Base-by-base conservation (phyloP, 1,140 invertebrate genomes). In the Ips typographus region DNA sequence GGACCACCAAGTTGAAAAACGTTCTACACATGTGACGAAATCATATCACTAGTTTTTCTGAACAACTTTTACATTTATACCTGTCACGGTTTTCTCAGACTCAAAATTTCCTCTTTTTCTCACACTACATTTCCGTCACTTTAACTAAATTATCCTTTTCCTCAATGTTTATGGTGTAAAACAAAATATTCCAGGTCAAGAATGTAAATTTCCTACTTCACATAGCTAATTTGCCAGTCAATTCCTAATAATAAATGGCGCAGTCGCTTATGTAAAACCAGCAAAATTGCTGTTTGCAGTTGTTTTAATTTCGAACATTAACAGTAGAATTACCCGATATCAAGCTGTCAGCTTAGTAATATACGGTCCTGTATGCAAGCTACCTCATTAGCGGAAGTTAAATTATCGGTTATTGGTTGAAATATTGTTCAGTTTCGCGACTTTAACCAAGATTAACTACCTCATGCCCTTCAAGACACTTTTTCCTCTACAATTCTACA, bases 241-340 rank as follows among this genome's bases (percentile, higher is more conserved):
- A 55, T 4, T 8, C 51, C 5, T 2, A 4, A 4, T 65, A 42
- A 65, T 65, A 65, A 57, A 57, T 65, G 52, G 64, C 36, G 43
- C 52, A 65, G 53, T 40, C 52, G 55, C 55, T 64, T 64, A 65
- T 65, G 64, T 58, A 57, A 65, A 65, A 65, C 52, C 36, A 49
- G 64, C 64, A 49, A 65, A 65, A 47, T 65, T 65, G 58, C 47
- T 56, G 52, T 65, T 65, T 57, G 41, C 41, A 65, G 41, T 65
- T 65, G 52, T 57, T 65, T 65, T 65, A 65, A 65, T 65, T 22
- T 7, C 64, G 38, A 57, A 65, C 52, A 65, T 65, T 65, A 57
- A 57, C 56, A 55, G 49, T 64, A 55, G 62, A 64, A 64, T 64
- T 64, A 64, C 55, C 5, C 53, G 53, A 40, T 42, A 65, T 57